Evolutionary conservation across 2,113 vertebrate genomes (phyloP).

Genomic region (Daphoenositta chrysoptera): DNA sequence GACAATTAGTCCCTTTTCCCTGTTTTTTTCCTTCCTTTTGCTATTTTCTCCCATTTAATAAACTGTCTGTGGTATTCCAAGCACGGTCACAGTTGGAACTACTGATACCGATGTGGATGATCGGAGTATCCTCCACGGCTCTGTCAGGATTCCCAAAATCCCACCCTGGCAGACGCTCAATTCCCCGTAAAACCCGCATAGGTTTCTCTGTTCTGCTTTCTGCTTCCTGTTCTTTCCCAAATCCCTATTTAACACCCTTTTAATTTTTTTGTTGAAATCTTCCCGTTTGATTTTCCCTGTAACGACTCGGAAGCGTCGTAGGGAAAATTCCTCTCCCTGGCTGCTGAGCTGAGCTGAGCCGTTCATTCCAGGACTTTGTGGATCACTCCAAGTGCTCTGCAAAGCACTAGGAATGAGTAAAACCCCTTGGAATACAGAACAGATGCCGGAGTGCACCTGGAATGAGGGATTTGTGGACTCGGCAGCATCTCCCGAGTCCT

Average conservation of each 20-base stretch:
- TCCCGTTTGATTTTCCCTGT: not conserved
- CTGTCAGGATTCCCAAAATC: not conserved
- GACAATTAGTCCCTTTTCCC: not conserved
- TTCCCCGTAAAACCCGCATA: not conserved
- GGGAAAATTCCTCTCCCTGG: not conserved
- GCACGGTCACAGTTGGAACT: not conserved
- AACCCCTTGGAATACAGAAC: not conserved
- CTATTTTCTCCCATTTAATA: not conserved
- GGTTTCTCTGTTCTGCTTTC: not conserved
- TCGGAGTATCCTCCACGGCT: not conserved
- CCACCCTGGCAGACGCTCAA: not conserved
- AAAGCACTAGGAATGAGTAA: not conserved
- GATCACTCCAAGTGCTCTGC: not conserved
- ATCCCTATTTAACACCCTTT: not conserved
- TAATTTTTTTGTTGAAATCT: not conserved
- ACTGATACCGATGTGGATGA: not conserved
- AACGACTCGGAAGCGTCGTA: fast-evolving
- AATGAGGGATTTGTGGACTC: not conserved
- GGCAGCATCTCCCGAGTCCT: not conserved
- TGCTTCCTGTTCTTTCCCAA: not conserved
- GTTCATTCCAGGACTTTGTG: not conserved
- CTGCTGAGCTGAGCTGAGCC: not conserved
- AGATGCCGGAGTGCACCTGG: not conserved
- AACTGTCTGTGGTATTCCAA: not conserved
- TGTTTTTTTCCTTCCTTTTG: not conserved